Evolutionary conservation across 1,140 invertebrate genomes (phyloP).

Genomic region (Anagrus nilaparvatae): DNA sequence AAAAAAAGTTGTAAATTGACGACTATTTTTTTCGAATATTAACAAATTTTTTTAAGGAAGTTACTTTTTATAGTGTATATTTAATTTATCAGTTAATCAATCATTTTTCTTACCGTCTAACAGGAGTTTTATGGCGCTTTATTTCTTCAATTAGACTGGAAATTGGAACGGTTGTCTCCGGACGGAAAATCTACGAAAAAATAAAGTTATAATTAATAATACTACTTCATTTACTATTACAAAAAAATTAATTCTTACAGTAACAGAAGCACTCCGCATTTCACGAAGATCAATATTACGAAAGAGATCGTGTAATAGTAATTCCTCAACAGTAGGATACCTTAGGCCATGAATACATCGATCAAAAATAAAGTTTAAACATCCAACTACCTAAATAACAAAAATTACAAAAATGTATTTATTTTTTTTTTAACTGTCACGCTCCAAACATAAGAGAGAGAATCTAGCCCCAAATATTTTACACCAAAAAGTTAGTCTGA

Average conservation of each 20-base stretch:
- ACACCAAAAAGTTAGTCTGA: too few relatives aligned
- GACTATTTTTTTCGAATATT: conserved; percentile 1
- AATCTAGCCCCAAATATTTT: too few relatives aligned
- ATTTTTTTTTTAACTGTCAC: not conserved
- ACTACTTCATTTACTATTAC: conserved; percentile 5
- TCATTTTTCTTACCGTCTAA: conserved; percentile 33
- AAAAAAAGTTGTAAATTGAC: too few relatives aligned
- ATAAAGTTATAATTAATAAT: conserved; percentile 7
- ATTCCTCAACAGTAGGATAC: conserved; percentile 63
- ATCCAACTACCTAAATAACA: conserved; percentile 57
- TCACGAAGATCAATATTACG: conserved; percentile 79
- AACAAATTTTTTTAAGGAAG: too few relatives aligned
- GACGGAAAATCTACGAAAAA: conserved; percentile 38
- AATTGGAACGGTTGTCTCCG: conserved; percentile 34
- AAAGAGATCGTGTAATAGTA: conserved; percentile 73
- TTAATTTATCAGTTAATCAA: too few relatives aligned
- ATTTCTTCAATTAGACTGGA: conserved; percentile 37
- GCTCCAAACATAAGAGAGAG: too few relatives aligned
- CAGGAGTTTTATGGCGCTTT: conserved; percentile 31
- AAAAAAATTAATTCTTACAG: conserved; percentile 31
- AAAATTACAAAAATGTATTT: conserved; percentile 3
- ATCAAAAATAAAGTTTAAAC: conserved; percentile 73
- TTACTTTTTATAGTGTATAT: too few relatives aligned
- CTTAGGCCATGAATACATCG: conserved; percentile 42
- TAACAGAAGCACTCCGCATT: conserved; percentile 54